Base-by-base conservation (phyloP, 2,113 vertebrate species). In the Ciconia stormi region DNA sequence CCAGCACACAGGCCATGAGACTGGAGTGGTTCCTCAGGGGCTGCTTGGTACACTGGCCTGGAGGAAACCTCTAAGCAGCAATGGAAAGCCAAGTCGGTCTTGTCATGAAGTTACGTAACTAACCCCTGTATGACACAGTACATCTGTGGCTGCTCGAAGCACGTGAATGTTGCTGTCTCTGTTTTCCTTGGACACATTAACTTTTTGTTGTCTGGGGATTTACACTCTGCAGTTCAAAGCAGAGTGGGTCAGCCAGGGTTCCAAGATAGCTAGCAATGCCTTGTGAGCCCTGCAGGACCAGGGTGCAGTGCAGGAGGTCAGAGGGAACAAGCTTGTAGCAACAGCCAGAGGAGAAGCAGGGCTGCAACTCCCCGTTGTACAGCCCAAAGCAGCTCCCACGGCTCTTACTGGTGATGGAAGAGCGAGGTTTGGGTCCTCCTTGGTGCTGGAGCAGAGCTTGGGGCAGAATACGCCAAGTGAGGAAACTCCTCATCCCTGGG, bases 351-450 rank as follows among this genome's bases (percentile, higher is more conserved):
- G 30, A 93, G 27, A 66, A 94, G 15, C 23, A 80, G n/a, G 7
- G 38, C 40, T 76, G 16, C 52, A 82, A 1, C 10, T 87, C 19
- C 25, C 14, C 15, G 7, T 61, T 76, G 34, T 77, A 69, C 15
- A 65, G 23, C 23, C 25, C 36, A 53, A 72, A 89, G 29, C 38
- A 89, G 26, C 72, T 88, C 19, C 59, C 3, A 13, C 15, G 55
- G 17, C 18, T 69, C 44, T 78, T 65, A 52, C 8, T 36, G 12
- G 27, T 52, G 56, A 76, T 44, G 21, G 18, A 91, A 47, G 32
- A 90, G 16, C 0, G 0, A 65, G 22, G 3, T 82, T 42, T 85
- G 17, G 3, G 16, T 59, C 17, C 29, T 84, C 11, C 16, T 50
- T 70, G 11, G 26, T 73, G 36, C 18, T 6, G 2, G 38, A 87